Percentiles rank a stretch among this genome's conserved stretches.
Evolutionary conservation across 2,113 vertebrate species (phyloP).

Genomic region (Orientallactaga bullata): DNA sequence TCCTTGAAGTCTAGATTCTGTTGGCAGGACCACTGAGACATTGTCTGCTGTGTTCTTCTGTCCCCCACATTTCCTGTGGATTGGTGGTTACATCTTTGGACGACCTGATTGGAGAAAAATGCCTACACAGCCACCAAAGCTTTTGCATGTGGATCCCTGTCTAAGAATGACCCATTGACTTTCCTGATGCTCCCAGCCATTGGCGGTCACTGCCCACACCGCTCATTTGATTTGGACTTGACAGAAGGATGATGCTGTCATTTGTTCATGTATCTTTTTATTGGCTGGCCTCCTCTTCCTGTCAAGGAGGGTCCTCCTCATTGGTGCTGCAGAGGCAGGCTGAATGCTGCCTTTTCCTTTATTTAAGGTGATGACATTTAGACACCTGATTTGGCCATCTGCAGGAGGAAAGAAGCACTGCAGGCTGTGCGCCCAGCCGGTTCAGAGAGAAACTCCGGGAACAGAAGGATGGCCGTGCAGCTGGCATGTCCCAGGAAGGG

Average conservation of each 20-base stretch:
- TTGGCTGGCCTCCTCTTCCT: background rate
- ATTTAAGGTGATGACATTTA: background rate
- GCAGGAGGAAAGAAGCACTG: background rate
- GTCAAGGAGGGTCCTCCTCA: background rate
- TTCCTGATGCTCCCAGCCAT: background rate
- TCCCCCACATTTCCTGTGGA: background rate
- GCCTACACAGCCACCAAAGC: background rate
- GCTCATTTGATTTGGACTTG: background rate
- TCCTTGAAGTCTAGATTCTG: background rate
- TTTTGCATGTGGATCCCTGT: background rate
- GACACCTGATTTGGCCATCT: background rate
- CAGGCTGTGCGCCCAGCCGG: background rate
- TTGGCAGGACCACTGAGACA: background rate
- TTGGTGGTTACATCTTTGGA: background rate
- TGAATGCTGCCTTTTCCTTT: background rate
- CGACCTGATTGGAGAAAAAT: background rate
- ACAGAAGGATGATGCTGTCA: background rate
- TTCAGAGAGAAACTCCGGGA: background rate
- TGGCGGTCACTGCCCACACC: background rate
- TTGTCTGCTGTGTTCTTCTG: background rate
- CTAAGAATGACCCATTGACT: too few relatives aligned
- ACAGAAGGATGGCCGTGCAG: background rate
- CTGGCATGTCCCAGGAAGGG: background rate
- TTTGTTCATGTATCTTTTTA: background rate
- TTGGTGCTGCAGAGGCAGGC: background rate